phyloP scores from a whole-genome alignment of 2,113 vertebrate species.

The Anas platyrhynchos region DNA sequence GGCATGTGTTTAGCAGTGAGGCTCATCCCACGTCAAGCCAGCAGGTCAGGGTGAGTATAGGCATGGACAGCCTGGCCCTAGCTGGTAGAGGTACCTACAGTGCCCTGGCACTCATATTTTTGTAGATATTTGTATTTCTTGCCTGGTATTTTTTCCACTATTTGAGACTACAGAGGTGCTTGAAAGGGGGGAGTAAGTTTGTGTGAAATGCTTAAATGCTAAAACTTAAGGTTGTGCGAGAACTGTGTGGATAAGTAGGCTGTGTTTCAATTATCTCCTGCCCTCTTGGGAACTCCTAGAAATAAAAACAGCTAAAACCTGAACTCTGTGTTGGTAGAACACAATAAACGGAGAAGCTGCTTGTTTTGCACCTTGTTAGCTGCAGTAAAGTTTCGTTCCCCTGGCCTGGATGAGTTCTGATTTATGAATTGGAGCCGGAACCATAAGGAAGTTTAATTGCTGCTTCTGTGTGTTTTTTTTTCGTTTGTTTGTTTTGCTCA shows the following conservation, averaged over 20 bases:
- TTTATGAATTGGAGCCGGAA: background rate
- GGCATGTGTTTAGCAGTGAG: too few species aligned
- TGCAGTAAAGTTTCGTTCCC: background rate
- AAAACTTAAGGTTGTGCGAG: background rate
- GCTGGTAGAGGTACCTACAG: background rate
- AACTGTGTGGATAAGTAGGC: background rate
- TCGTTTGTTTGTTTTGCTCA: background rate
- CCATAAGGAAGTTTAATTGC: background rate
- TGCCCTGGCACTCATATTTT: rapidly evolving
- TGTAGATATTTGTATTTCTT: background rate
- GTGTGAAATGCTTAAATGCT: background rate
- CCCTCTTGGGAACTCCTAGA: background rate
- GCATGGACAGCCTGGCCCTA: rapidly evolving
- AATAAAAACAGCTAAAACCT: background rate
- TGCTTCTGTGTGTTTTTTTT: background rate
- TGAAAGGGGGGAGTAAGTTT: background rate
- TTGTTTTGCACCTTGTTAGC: background rate
- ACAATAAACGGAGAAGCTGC: background rate
- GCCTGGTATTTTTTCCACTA: background rate
- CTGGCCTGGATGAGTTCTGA: background rate
- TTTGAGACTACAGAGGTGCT: background rate
- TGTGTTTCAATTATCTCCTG: background rate
- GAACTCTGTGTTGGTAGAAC: background rate
- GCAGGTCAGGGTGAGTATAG: too few species aligned
- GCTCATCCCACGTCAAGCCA: too few species aligned